phyloP scores from a whole-genome alignment of 1,140 invertebrate species.

The Formica exsecta region DNA sequence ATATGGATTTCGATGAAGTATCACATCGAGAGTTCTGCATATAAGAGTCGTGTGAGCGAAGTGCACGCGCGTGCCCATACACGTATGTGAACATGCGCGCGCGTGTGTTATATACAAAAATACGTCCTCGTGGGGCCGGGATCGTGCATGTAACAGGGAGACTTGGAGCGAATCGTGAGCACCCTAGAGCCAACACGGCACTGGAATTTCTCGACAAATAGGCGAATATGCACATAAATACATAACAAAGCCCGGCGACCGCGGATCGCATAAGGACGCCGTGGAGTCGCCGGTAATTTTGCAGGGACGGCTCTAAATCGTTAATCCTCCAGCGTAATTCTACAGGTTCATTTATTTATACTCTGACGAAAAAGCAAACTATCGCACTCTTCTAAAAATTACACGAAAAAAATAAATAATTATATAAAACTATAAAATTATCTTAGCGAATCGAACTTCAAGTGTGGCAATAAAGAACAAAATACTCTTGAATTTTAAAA shows the following conservation, averaged over 20 bases:
- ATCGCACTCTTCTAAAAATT: background rate
- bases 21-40: slow-evolving; percentile 13
- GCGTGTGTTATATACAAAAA: slow-evolving; percentile 63
- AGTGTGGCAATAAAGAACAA: no score
- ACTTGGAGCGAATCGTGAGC: slow-evolving; percentile 77
- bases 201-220: slow-evolving; percentile 83
- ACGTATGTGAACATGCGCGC: background rate
- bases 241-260: slow-evolving; percentile 76
- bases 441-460: no score
- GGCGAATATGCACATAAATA: slow-evolving; percentile 83
- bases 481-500: no score
- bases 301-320: slow-evolving; percentile 11
- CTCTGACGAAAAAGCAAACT: background rate
- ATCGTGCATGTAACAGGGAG: slow-evolving; percentile 76
- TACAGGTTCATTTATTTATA: background rate
- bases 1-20: slow-evolving; percentile 19
- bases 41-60: background rate
- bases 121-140: slow-evolving; percentile 63
- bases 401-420: background rate
- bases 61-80: background rate
- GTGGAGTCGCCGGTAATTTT: slow-evolving; percentile 56
- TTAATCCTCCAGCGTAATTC: background rate
- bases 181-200: slow-evolving; percentile 78
- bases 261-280: slow-evolving; percentile 70
- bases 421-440: background rate